Conservation (phyloP, 1,140 invertebrate genomes). For the Eumaeus atala region DNA sequence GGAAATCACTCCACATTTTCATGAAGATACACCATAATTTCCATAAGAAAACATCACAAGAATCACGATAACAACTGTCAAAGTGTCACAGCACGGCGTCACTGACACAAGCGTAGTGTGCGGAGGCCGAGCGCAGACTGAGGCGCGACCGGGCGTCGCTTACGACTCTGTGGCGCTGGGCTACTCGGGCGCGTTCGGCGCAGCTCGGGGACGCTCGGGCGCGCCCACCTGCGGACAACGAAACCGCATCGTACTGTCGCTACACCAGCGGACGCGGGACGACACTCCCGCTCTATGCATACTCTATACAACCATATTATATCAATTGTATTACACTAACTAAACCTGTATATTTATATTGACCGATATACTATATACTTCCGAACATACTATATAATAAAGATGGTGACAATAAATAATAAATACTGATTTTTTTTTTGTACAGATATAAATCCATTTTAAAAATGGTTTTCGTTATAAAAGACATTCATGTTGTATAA, state of each 20-base stretch:
- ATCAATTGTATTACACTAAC: constrained; percentile 31
- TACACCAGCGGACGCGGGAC: constrained; percentile 19
- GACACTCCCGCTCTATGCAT: constrained; percentile 24
- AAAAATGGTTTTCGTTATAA: too few species aligned
- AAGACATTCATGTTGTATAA: background rate
- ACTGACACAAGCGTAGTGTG: constrained; percentile 45
- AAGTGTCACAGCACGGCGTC: constrained; percentile 63
- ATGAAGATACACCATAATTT: constrained; percentile 73
- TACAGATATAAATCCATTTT: too few species aligned
- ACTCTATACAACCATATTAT: constrained; percentile 44
- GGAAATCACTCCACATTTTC: constrained; percentile 74
- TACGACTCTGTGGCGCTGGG: constrained; percentile 32
- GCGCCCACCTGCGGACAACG: constrained; percentile 45
- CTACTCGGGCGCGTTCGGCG: constrained; percentile 22
- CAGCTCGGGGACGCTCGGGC: constrained; percentile 29
- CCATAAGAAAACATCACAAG: constrained; percentile 71
- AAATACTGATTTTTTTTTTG: too few species aligned
- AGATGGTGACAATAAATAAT: too few species aligned
- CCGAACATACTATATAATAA: too few species aligned
- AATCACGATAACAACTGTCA: constrained; percentile 72
- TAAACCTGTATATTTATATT: constrained; percentile 24
- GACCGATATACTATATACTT: too few species aligned
- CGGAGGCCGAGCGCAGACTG: constrained; percentile 65
- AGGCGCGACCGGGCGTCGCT: constrained; percentile 30
- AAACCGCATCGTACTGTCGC: constrained; percentile 42